Evolutionary conservation across 2,888 invertebrate species (phyloP).

Genomic region (Sesamia inferens): DNA sequence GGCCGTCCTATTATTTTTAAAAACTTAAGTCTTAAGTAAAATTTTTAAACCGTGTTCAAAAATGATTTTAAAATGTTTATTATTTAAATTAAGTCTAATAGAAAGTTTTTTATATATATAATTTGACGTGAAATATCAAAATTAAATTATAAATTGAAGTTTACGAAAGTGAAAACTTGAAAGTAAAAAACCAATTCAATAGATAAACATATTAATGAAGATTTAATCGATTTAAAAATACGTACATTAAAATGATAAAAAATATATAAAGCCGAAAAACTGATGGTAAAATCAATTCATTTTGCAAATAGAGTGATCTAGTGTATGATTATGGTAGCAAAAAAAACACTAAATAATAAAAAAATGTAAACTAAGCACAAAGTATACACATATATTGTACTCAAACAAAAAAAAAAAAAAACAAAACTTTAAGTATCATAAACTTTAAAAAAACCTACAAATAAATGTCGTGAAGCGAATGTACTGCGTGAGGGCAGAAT

Average conservation of each 20-base stretch:
- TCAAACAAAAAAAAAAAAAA: constrained; percentile 70
- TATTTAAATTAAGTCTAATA: background rate
- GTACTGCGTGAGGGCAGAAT: constrained; percentile 33
- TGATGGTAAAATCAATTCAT: constrained; percentile 45
- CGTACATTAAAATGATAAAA: constrained; percentile 45
- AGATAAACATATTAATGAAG: too few species aligned
- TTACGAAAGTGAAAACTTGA: constrained; percentile 2
- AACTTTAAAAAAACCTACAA: constrained; percentile 40
- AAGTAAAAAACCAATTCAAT: background rate
- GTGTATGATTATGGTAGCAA: constrained; percentile 66
- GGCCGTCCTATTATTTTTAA: constrained; percentile 34
- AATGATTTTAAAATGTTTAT: background rate
- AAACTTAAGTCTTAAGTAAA: background rate
- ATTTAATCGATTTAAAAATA: constrained; percentile 25
- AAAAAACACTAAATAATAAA: constrained; percentile 63
- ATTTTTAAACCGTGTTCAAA: background rate
- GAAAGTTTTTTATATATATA: constrained; percentile 4
- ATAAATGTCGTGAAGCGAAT: constrained; percentile 42
- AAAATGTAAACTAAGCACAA: constrained; percentile 75
- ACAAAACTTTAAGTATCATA: constrained; percentile 59
- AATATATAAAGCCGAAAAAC: constrained; percentile 73
- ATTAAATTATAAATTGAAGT: background rate
- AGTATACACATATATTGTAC: constrained; percentile 79
- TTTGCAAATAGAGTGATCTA: constrained; percentile 48
- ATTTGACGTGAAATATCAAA: background rate